phyloP scores from a whole-genome alignment of 1,140 invertebrate genomes.

The Drosophila guanche region DNA sequence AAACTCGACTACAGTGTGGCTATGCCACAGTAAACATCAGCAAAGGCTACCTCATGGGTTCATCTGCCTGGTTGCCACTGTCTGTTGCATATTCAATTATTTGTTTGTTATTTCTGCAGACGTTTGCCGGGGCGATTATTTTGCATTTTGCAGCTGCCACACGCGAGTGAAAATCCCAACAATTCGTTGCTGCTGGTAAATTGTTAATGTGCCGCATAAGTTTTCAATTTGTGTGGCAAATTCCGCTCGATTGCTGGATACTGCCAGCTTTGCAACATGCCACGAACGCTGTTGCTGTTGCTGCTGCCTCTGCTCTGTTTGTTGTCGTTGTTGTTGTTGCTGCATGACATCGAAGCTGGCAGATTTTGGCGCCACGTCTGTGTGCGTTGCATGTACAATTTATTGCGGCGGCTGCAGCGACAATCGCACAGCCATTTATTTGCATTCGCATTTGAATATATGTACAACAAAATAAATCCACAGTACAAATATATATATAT shows the following conservation, averaged over 20 bases:
- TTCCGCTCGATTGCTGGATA: slow-evolving; percentile 36
- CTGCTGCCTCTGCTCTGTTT: slow-evolving; percentile 16
- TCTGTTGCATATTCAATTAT: slow-evolving; percentile 53
- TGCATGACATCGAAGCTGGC: slow-evolving; percentile 68
- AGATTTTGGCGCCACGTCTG: slow-evolving; percentile 77
- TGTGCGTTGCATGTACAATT: slow-evolving; percentile 65
- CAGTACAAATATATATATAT: slow-evolving; percentile 5
- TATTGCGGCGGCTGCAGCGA: slow-evolving; percentile 71
- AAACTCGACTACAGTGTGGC: no score
- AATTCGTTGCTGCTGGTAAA: slow-evolving; percentile 64
- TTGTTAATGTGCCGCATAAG: slow-evolving; percentile 77
- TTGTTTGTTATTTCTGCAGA: slow-evolving; percentile 50
- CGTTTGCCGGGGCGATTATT: slow-evolving; percentile 48
- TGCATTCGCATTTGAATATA: slow-evolving; percentile 73
- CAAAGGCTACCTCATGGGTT: not conserved
- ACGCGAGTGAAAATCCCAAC: slow-evolving; percentile 58
- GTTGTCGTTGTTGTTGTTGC: slow-evolving; percentile 14
- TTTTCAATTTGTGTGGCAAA: slow-evolving; percentile 78
- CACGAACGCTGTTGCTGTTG: slow-evolving; percentile 15
- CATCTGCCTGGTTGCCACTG: slow-evolving; percentile 23
- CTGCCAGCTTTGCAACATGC: slow-evolving; percentile 49
- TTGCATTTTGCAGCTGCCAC: slow-evolving; percentile 67
- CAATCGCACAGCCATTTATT: slow-evolving; percentile 76
- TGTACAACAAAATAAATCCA: slow-evolving; percentile 30
- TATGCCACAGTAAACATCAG: no score